phyloP scores from a whole-genome alignment of 2,113 vertebrate species.

The Macrotus californicus region DNA sequence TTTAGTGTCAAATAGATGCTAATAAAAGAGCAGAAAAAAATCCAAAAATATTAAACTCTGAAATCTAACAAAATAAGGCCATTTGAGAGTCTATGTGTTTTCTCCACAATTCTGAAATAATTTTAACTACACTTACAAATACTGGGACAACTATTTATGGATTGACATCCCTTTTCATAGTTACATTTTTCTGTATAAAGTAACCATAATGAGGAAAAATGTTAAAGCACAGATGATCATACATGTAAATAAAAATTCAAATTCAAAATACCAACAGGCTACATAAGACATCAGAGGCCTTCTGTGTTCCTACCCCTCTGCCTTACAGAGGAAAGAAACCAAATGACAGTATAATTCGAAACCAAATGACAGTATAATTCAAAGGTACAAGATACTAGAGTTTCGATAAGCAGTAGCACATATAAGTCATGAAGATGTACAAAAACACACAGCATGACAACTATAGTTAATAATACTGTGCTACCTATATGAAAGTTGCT shows the following conservation, averaged over 20 bases:
- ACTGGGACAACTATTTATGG: neutral
- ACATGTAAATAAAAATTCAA: neutral
- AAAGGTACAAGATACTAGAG: neutral
- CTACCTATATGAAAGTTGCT: neutral
- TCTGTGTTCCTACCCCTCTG: neutral
- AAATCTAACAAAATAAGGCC: conserved; percentile 2
- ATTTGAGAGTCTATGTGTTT: neutral
- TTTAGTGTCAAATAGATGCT: neutral
- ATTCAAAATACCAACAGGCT: neutral
- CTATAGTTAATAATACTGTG: neutral
- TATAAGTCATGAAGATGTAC: neutral
- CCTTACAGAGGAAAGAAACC: neutral
- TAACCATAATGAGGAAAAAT: neutral
- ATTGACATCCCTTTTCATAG: neutral
- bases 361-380: neutral
- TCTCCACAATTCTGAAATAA: neutral
- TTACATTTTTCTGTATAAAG: neutral
- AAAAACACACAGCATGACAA: neutral
- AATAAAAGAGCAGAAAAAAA: neutral
- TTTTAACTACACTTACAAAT: neutral
- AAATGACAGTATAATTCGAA: neutral
- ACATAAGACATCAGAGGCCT: neutral
- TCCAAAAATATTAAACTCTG: neutral
- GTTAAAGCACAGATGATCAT: neutral
- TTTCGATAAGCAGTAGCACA: neutral